Conservation (phyloP, 2,113 vertebrate species). For the Arvicanthis niloticus region DNA sequence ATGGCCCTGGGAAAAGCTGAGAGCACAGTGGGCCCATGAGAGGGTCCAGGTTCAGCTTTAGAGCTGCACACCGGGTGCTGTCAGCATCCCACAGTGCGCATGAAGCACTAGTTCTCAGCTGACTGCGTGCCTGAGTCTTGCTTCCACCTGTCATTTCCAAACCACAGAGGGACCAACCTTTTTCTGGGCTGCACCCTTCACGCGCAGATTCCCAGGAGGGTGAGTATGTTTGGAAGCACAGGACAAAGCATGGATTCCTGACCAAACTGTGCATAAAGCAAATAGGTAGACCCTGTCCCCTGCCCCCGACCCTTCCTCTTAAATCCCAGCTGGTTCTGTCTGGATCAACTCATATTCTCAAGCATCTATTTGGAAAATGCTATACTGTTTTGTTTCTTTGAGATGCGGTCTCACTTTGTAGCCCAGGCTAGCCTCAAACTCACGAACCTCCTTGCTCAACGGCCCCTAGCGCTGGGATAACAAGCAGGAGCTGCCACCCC, state of each 20-base stretch:
- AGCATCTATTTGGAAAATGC: background rate
- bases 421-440: background rate
- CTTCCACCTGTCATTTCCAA: background rate
- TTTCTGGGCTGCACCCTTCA: background rate
- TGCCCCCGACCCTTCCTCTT: background rate
- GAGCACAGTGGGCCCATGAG: background rate
- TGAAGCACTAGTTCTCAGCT: background rate
- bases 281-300: too few relatives aligned
- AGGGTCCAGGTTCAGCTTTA: too few relatives aligned
- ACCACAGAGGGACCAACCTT: background rate
- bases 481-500: too few relatives aligned
- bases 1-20: rapidly evolving
- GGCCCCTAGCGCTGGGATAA: background rate
- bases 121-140: background rate
- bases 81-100: background rate
- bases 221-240: too few relatives aligned
- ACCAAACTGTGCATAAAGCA: background rate
- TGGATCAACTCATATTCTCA: background rate
- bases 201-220: background rate
- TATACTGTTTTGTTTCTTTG: background rate
- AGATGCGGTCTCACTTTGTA: background rate
- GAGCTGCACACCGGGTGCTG: background rate
- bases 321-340: background rate
- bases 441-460: background rate
- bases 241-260: background rate